Evolutionary conservation across 2,113 vertebrate species (phyloP).

Genomic region (Collichthys lucidus): DNA sequence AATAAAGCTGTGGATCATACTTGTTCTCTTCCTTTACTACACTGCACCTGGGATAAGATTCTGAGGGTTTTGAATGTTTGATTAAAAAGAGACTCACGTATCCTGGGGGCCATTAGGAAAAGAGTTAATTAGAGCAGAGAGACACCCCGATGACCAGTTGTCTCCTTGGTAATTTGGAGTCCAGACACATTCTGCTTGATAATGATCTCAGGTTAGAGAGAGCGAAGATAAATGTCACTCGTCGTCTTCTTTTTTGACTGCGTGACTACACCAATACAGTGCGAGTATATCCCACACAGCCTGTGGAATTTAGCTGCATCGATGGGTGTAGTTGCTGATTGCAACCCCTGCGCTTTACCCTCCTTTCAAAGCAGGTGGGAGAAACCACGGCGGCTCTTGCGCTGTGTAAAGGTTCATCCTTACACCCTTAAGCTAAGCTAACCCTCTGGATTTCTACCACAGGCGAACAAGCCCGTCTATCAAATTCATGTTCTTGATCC

Average conservation of each 20-base stretch:
- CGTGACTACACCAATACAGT: not conserved
- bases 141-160: conserved; percentile 37
- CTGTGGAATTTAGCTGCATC: no score
- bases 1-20: not conserved
- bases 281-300: not conserved
- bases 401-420: no score
- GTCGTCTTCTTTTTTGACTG: not conserved
- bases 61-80: conserved; percentile 27
- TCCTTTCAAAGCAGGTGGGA: no score
- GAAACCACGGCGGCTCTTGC: no score
- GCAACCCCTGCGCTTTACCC: no score
- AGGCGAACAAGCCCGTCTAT: not conserved
- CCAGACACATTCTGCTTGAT: conserved; percentile 49
- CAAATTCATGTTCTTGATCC: not conserved
- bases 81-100: conserved; percentile 49
- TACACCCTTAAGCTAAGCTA: no score
- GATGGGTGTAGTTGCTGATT: no score
- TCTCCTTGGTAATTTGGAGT: conserved; percentile 58
- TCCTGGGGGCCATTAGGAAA: conserved; percentile 22
- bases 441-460: no score
- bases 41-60: not conserved
- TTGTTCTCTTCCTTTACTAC: not conserved
- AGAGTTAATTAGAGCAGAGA: conserved; percentile 50
- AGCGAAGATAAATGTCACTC: conserved; percentile 35
- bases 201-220: conserved; percentile 50